These are phyloP conservation scores for Sander vitreus DNA, from an alignment of 2,113 vertebrate genomes.

Conservation along the genomic window DNA sequence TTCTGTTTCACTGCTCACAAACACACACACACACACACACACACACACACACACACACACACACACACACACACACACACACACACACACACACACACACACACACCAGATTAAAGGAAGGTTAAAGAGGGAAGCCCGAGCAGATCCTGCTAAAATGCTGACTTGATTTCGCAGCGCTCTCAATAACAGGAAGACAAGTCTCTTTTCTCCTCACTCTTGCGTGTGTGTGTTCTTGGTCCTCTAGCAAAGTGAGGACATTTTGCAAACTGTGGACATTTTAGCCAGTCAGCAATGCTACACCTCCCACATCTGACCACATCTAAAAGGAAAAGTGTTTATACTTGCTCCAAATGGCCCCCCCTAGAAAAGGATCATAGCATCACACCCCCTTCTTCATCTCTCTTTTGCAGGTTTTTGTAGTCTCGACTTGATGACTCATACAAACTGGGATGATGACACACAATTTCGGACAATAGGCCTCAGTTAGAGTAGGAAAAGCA, in stretches of 20 bases:
- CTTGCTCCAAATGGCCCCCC: neutral
- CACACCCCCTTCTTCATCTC: constrained; percentile 2
- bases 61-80: neutral
- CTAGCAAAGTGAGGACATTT: constrained; percentile 5
- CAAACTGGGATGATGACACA: neutral
- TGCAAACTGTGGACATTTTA: constrained; percentile 17
- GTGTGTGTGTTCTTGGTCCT: constrained; percentile 30
- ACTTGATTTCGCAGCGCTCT: constrained; percentile 79
- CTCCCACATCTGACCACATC: constrained; percentile 39
- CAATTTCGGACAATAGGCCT: neutral
- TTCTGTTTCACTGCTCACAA: constrained; percentile 47
- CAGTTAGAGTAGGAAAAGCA: neutral
- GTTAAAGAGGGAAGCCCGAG: constrained; percentile 76
- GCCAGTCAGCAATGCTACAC: constrained; percentile 1
- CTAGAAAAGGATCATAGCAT: neutral
- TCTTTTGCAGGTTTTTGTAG: neutral
- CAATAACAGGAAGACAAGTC: constrained; percentile 85
- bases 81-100: constrained; percentile 7
- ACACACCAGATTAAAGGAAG: constrained; percentile 54
- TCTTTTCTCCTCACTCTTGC: constrained; percentile 64
- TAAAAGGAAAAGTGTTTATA: constrained; percentile 11
- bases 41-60: neutral
- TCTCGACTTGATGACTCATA: constrained; percentile 1
- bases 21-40: too few relatives aligned
- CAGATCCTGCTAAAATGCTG: constrained; percentile 81